These are phyloP conservation scores for Heteronetta atricapilla DNA, from an alignment of 2,113 vertebrate species.

Conservation along the genomic window DNA sequence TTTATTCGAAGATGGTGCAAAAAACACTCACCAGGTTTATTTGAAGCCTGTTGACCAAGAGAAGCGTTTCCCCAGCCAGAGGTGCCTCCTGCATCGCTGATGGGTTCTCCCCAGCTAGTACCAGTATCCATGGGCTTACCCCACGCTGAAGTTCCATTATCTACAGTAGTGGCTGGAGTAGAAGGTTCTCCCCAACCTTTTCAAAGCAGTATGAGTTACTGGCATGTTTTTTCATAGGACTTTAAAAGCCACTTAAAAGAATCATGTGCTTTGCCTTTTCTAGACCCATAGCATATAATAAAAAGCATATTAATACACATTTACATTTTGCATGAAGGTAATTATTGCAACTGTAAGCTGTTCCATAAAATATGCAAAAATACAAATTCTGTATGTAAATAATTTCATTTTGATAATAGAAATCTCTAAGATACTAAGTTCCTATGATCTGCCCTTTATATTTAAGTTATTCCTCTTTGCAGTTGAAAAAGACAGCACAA, in stretches of 20 bases:
- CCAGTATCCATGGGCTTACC: slow-evolving; percentile 90
- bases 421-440: not conserved
- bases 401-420: not conserved
- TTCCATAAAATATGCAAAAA: not conserved
- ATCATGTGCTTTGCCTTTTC: not conserved
- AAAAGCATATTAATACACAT: not conserved
- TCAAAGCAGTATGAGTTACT: slow-evolving; percentile 59
- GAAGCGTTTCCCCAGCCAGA: slow-evolving; percentile 80
- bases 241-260: not conserved
- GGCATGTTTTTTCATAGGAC: not conserved
- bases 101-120: slow-evolving; percentile 85
- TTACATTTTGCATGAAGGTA: not conserved
- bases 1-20: not conserved
- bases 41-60: slow-evolving; percentile 81
- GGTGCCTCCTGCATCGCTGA: slow-evolving; percentile 71
- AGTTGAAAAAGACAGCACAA: not conserved
- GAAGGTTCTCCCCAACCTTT: slow-evolving; percentile 90
- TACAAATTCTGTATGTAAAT: not conserved
- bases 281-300: not conserved
- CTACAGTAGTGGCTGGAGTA: slow-evolving; percentile 86
- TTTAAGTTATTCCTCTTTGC: not conserved
- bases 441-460: not conserved
- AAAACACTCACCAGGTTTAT: slow-evolving; percentile 84
- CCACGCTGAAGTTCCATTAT: slow-evolving; percentile 97
- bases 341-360: not conserved